These are phyloP conservation scores for Plecotus auritus DNA, from an alignment of 2,113 vertebrate species.

Conservation along the genomic window DNA sequence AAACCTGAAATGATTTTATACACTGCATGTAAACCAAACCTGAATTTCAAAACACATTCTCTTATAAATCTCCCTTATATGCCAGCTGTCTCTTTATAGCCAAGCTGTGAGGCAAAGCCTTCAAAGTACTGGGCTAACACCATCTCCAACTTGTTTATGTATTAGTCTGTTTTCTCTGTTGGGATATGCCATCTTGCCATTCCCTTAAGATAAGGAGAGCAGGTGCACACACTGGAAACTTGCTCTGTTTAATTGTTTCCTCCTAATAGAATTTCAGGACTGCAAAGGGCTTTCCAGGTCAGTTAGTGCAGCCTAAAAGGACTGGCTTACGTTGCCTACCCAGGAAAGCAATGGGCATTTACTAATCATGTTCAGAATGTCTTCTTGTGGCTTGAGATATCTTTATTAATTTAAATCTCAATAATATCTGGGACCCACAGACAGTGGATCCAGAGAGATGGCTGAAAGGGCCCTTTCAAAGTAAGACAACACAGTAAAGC, in stretches of 20 bases:
- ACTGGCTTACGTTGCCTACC: background rate
- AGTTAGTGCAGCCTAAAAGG: background rate
- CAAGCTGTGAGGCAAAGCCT: background rate
- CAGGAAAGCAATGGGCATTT: background rate
- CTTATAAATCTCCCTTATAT: background rate
- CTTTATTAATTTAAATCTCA: constrained; percentile 31
- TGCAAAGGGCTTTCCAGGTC: background rate
- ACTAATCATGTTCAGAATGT: background rate
- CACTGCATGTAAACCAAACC: background rate
- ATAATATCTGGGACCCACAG: background rate
- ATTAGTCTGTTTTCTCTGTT: background rate
- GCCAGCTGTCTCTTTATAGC: background rate
- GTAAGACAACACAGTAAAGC: background rate
- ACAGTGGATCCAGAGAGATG: background rate
- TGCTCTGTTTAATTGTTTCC: background rate
- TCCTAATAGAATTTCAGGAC: constrained; percentile 26
- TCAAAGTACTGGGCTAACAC: background rate
- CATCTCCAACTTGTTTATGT: background rate
- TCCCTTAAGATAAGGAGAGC: background rate
- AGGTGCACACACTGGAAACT: background rate
- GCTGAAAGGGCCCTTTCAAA: background rate
- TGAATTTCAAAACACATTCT: constrained; percentile 4
- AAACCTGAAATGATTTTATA: constrained; percentile 20
- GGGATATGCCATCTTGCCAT: background rate
- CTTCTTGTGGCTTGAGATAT: background rate